Base-by-base conservation (phyloP, 2,113 vertebrate genomes). In the Nycticryphes semicollaris region DNA sequence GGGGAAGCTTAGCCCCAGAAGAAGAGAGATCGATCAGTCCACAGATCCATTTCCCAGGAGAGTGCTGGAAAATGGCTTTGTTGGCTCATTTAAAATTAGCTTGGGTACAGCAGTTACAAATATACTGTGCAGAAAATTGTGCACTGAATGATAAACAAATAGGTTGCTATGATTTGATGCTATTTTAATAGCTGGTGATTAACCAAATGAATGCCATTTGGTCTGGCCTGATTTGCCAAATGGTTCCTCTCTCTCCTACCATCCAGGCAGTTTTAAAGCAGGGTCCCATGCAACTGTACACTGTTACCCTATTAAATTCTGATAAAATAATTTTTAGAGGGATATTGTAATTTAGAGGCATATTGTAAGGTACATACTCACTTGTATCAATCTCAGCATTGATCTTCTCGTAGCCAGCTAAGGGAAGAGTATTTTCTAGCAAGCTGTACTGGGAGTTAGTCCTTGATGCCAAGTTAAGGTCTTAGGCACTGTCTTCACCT, bases 391-490 rank as follows among this genome's bases (percentile, higher is more conserved):
- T 93, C 41, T 98, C 98, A 17, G 95, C 96, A 68, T 87, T 98
- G 93, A 98, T 98, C 82, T 98, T 98, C 96, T 98, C 92, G 0
- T 96, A 98, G 22, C 97, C 98, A 3, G 96, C 95, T 12, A 95
- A 82, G 1, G 96, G 98, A 95, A 98, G 96, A n/a, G 88, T 97
- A 95, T 98, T 99, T 94, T 98, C 98, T 88, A 98, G 93, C 89
- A 98, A 98, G 48, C 97, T 97, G 4, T 97, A 94, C 21, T 97
- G 93, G 45, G 96, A 97, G 4, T 74, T 95, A 45, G 87, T 94
- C 77, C 99, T 98, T 93, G 98, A 95, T n/a, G 82, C 84, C 92
- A 98, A 98, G 56, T 97, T 95, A 48, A 98, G 95, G n/a, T 97
- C 94, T 39, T 98, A 97, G 3, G 92, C 63, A 48, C 87, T 37